Conservation (phyloP, 2,113 vertebrate genomes). For the Oryzias woworae region DNA sequence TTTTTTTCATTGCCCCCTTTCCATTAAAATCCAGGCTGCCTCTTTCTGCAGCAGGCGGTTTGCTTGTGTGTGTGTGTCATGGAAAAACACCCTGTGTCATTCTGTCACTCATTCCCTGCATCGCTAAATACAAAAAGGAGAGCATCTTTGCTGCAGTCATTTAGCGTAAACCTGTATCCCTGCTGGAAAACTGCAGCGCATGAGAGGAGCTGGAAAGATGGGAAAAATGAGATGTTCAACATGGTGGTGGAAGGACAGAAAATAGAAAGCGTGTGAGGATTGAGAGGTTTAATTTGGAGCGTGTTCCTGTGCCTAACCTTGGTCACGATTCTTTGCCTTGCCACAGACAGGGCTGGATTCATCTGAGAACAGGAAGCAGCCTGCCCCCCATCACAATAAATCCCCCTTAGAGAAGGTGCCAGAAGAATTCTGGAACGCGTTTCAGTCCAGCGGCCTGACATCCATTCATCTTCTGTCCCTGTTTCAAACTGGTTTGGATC, state of each 20-base stretch:
- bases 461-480: neutral
- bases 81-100: neutral
- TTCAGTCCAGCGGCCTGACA: conserved; percentile 11
- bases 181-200: neutral
- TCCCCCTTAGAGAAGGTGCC: conserved; percentile 45
- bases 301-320: conserved; percentile 30
- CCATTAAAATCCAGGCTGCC: conserved; percentile 51
- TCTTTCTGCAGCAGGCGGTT: conserved; percentile 47
- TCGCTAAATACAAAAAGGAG: conserved; percentile 12
- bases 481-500: too few relatives aligned
- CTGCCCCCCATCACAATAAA: conserved; percentile 42
- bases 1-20: neutral
- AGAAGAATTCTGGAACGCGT: conserved; percentile 41
- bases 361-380: conserved; percentile 24
- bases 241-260: neutral
- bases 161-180: conserved; percentile 33
- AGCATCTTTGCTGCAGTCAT: conserved; percentile 38
- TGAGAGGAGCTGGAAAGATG: neutral
- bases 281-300: conserved; percentile 30
- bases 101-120: conserved; percentile 18
- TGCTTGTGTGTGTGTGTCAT: conserved; percentile 8
- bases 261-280: neutral
- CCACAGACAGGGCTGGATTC: conserved; percentile 16
- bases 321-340: conserved; percentile 37
- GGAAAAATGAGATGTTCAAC: conserved; percentile 6